Evolutionary conservation across 2,113 vertebrate genomes (phyloP).

Genomic region (Serranochromis macrocephalus): DNA sequence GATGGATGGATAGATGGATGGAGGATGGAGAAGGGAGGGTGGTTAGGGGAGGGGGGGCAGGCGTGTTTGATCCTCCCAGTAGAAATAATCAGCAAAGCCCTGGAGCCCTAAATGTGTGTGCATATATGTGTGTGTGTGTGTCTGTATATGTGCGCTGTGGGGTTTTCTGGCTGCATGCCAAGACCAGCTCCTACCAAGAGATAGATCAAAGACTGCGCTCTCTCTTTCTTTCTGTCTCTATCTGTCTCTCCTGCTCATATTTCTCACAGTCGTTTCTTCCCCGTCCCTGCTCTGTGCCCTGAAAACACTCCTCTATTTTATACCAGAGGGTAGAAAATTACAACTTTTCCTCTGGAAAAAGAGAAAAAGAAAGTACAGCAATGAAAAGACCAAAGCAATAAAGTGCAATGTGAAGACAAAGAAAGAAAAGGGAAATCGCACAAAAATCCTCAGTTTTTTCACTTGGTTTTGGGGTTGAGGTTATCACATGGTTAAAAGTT

Average conservation of each 20-base stretch:
- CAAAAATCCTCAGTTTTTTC: neutral
- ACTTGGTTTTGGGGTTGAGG: neutral
- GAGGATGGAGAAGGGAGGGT: neutral
- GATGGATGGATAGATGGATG: conserved; percentile 31
- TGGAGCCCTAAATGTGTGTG: conserved; percentile 48
- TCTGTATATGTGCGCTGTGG: conserved; percentile 7
- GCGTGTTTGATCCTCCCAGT: conserved; percentile 74
- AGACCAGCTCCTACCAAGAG: conserved; percentile 60
- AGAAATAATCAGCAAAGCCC: conserved; percentile 80
- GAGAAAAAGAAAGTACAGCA: neutral
- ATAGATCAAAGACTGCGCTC: conserved; percentile 58
- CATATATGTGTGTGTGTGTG: conserved; percentile 13
- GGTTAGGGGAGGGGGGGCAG: neutral
- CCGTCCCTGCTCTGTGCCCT: neutral
- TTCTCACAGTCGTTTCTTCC: conserved; percentile 24
- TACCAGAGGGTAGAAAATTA: neutral
- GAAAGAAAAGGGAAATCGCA: neutral
- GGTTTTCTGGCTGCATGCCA: conserved; percentile 61
- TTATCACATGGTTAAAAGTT: neutral
- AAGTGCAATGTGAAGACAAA: neutral
- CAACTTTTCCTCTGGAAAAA: conserved; percentile 25
- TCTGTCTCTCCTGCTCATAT: conserved; percentile 26
- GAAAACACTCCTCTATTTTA: conserved; percentile 11
- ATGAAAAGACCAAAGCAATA: neutral
- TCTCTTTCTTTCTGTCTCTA: neutral